Evolutionary conservation across 1,140 invertebrate genomes (phyloP).

Genomic region (Drosophila navojoa): DNA sequence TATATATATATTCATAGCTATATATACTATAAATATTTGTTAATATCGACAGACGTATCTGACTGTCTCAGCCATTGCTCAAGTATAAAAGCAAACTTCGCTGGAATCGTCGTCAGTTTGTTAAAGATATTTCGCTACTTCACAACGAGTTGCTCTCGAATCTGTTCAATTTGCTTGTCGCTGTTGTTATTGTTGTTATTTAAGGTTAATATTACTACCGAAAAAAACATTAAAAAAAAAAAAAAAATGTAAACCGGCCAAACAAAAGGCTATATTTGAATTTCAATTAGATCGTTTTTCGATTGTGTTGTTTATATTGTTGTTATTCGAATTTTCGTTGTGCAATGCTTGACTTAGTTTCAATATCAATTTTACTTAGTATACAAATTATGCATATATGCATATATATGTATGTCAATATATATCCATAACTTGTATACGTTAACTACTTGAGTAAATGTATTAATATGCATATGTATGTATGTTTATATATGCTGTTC

Average conservation of each 20-base stretch:
- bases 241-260: not conserved
- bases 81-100: constrained; percentile 73
- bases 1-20: constrained; percentile 12
- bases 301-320: too few species aligned
- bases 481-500: not conserved
- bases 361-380: not conserved
- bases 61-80: constrained; percentile 18
- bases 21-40: constrained; percentile 19
- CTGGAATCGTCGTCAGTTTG: constrained; percentile 70
- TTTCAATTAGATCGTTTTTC: constrained; percentile 30
- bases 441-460: not conserved
- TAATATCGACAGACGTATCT: constrained; percentile 1
- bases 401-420: not conserved
- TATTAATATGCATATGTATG: not conserved
- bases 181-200: constrained; percentile 10
- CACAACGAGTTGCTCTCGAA: constrained; percentile 49
- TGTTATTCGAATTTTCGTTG: not conserved
- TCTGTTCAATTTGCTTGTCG: constrained; percentile 7
- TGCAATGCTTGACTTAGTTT: constrained; percentile 2
- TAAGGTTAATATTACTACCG: constrained; percentile 47
- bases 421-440: not conserved
- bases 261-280: constrained; percentile 41
- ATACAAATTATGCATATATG: not conserved
- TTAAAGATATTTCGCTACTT: constrained; percentile 63
- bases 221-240: not conserved